phyloP scores from a whole-genome alignment of 2,888 invertebrate genomes.

The Drosophila setosimentum region DNA sequence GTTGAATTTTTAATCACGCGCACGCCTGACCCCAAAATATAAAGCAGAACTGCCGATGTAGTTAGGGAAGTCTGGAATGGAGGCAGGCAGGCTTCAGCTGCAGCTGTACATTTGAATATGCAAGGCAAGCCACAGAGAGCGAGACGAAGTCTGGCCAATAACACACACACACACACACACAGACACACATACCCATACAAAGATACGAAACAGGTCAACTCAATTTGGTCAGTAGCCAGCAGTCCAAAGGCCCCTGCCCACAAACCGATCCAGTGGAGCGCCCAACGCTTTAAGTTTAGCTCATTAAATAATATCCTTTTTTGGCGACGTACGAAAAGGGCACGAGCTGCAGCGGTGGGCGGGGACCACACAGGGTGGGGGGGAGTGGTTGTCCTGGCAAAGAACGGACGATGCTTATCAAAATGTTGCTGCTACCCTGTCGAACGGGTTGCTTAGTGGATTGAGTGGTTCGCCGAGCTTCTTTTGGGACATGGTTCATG shows the following conservation, averaged over 20 bases:
- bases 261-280: constrained; percentile 45
- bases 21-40: constrained; percentile 64
- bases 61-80: constrained; percentile 4
- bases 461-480: constrained; percentile 5
- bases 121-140: constrained; percentile 53
- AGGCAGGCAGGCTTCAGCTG: constrained; percentile 5
- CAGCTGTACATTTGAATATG: constrained; percentile 65
- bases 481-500: constrained; percentile 56
- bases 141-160: constrained; percentile 44
- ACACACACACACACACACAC: constrained; percentile 43
- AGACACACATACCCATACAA: constrained; percentile 16
- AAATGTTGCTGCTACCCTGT: constrained; percentile 76
- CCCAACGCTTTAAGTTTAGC: constrained; percentile 79
- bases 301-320: constrained; percentile 84
- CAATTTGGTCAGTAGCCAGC: constrained; percentile 73
- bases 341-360: background rate
- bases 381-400: constrained; percentile 18
- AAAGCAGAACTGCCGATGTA: background rate
- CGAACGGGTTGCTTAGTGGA: constrained; percentile 58
- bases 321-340: constrained; percentile 43
- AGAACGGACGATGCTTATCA: constrained; percentile 66
- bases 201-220: constrained; percentile 76
- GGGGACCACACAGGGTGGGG: background rate
- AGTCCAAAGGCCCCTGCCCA: constrained; percentile 30
- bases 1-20: constrained; percentile 84